Conservation (phyloP, 2,113 vertebrate species). For the Ciconia maguari region DNA sequence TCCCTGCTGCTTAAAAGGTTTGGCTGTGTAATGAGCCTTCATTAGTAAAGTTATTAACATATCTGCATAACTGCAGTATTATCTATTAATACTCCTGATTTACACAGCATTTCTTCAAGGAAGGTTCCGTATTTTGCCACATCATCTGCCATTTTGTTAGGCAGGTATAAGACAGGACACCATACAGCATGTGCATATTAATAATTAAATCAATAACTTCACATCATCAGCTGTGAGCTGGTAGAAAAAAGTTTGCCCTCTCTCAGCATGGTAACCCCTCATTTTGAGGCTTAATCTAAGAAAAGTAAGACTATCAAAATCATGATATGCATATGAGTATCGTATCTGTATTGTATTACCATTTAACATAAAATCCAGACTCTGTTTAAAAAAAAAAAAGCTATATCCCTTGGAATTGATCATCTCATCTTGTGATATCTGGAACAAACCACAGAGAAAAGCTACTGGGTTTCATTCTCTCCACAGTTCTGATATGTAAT, state of each 20-base stretch:
- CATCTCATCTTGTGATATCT: not conserved
- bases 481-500: not conserved
- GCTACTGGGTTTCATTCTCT: not conserved
- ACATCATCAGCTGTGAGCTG: not conserved
- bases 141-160: not conserved
- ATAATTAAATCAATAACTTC: not conserved
- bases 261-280: not conserved
- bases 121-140: not conserved
- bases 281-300: not conserved
- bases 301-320: not conserved
- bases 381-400: not conserved
- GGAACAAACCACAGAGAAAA: not conserved
- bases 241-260: not conserved
- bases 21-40: not conserved
- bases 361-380: not conserved
- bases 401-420: not conserved
- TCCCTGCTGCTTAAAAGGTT: not conserved
- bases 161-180: not conserved
- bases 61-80: not conserved
- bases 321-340: not conserved
- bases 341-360: not conserved
- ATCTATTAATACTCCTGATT: not conserved
- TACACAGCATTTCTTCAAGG: not conserved
- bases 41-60: not conserved
- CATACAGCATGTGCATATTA: not conserved